Evolutionary conservation across 2,888 invertebrate genomes (phyloP).

Genomic region (Myopa testacea): DNA sequence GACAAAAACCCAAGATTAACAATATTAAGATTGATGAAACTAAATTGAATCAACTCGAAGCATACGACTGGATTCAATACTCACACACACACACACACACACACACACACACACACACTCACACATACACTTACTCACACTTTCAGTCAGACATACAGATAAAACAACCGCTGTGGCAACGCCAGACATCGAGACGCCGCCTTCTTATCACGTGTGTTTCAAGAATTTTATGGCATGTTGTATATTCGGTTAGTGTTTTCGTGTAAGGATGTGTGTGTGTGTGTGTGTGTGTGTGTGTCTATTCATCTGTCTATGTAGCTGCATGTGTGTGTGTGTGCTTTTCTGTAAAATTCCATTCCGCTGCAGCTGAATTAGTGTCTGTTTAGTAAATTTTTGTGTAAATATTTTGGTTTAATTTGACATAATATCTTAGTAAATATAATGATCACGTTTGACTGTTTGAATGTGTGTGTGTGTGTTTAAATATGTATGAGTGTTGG

Average conservation of each 20-base stretch:
- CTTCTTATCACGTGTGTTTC: neutral
- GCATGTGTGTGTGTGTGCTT: neutral
- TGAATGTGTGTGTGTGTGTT: neutral
- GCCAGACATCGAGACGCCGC: neutral
- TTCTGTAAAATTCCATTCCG: neutral
- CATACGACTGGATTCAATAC: neutral
- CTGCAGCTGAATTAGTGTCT: neutral
- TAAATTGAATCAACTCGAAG: slow-evolving; percentile 32
- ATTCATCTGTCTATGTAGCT: neutral
- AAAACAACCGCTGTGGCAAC: neutral
- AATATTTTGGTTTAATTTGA: slow-evolving; percentile 23
- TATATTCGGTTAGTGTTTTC: neutral
- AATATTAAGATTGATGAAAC: slow-evolving; percentile 30
- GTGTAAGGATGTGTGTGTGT: neutral
- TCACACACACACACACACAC: slow-evolving; percentile 21
- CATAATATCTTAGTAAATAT: neutral
- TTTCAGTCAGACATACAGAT: neutral
- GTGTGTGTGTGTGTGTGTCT: neutral
- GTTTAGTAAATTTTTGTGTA: neutral
- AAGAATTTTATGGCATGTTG: slow-evolving; percentile 25
- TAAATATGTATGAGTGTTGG: too few relatives aligned
- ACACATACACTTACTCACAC: neutral
- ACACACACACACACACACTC: slow-evolving; percentile 4
- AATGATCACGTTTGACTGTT: neutral
- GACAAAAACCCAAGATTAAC: slow-evolving; percentile 28